These are phyloP conservation scores for Pogoniulus pusillus DNA, from an alignment of 2,797 vertebrate genomes.

Conservation along the genomic window DNA sequence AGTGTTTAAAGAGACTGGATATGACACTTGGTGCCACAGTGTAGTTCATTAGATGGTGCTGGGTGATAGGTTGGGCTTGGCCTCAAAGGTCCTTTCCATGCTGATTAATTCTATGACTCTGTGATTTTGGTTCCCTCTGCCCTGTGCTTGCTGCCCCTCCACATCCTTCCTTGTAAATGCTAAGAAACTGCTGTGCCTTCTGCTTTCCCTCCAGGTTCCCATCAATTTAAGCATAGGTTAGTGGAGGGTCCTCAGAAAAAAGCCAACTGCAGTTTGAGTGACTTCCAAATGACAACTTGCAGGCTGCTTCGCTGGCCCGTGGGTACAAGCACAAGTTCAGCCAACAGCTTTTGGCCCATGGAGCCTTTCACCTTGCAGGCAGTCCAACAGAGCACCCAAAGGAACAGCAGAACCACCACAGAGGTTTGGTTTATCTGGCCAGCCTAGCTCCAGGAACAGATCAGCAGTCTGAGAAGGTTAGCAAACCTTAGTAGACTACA, in stretches of 20 bases:
- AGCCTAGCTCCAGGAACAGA: not conserved
- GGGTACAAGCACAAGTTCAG: not conserved
- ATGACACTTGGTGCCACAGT: too few relatives aligned
- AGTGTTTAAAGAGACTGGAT: too few relatives aligned
- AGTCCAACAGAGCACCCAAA: not conserved
- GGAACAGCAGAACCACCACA: not conserved
- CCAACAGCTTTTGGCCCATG: not conserved
- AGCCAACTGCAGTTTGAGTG: not conserved
- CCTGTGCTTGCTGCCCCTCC: accelerated
- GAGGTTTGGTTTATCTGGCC: not conserved
- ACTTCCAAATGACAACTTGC: not conserved
- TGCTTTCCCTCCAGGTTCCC: not conserved
- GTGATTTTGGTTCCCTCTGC: not conserved
- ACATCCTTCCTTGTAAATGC: not conserved
- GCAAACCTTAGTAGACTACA: not conserved
- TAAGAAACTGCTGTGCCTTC: not conserved
- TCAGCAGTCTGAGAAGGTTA: not conserved
- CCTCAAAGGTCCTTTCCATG: too few relatives aligned
- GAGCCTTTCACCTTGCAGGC: not conserved
- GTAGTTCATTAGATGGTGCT: too few relatives aligned
- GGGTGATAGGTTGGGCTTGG: too few relatives aligned
- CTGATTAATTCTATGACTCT: too few relatives aligned
- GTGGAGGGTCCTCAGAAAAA: not conserved
- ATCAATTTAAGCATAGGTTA: not conserved
- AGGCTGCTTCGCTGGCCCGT: not conserved